A percentile compares a stretch with the other conserved stretches of the same genome.
phyloP scores from a whole-genome alignment of 2,888 invertebrate species.

The Microctonus aethiopoides region DNA sequence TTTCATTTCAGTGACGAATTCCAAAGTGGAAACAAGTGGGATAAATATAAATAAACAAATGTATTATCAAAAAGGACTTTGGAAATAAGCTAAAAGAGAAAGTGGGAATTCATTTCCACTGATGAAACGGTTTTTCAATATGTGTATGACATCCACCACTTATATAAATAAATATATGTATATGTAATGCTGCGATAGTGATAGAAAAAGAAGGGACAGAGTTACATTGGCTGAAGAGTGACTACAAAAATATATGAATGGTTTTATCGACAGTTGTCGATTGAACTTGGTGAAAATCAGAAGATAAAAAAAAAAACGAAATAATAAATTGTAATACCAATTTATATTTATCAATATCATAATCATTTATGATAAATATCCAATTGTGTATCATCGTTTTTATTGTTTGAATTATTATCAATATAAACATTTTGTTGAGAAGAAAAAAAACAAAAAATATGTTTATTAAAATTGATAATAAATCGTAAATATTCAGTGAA shows the following conservation, averaged over 20 bases:
- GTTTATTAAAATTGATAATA: too few species aligned
- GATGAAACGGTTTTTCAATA: background rate
- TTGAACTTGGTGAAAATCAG: background rate
- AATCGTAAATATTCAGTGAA: background rate
- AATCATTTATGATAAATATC: too few species aligned
- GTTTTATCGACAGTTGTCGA: constrained; percentile 10
- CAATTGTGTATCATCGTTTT: too few species aligned
- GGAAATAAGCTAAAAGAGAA: background rate
- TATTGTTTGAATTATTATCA: too few species aligned
- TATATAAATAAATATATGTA: background rate
- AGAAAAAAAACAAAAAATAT: too few species aligned
- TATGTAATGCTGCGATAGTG: background rate
- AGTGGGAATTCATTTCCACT: background rate
- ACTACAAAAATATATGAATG: background rate
- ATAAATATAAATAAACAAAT: background rate
- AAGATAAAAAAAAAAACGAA: background rate
- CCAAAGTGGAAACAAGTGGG: background rate
- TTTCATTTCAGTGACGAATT: background rate
- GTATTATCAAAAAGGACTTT: too few species aligned
- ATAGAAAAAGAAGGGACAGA: background rate
- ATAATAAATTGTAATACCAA: too few species aligned
- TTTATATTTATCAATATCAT: too few species aligned
- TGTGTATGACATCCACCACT: background rate
- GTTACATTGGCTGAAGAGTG: background rate
- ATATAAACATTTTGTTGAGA: too few species aligned